These are phyloP conservation scores for Tinamus major DNA, from an alignment of 2,797 vertebrate genomes.

Conservation along the genomic window DNA sequence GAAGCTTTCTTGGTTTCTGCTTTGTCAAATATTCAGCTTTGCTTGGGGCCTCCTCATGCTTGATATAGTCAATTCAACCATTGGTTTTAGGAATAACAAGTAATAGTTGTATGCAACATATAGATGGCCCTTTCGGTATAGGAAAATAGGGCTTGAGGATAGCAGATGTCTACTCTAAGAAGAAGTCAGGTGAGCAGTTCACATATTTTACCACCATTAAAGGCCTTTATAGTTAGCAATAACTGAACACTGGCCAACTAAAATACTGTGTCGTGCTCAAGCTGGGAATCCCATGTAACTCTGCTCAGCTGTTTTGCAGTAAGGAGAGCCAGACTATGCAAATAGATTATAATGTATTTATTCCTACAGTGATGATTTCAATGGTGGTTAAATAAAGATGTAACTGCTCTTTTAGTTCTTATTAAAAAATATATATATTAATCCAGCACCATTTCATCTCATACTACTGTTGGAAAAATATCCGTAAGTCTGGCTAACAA, in stretches of 20 bases:
- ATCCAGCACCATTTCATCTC: slow-evolving; percentile 28
- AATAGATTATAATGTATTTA: not conserved
- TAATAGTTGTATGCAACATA: not conserved
- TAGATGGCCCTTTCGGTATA: accelerated
- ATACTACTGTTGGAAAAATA: slow-evolving; percentile 25
- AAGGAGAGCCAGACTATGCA: not conserved
- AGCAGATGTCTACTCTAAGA: not conserved
- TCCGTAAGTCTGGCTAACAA: not conserved
- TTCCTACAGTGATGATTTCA: not conserved
- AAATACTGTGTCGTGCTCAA: not conserved
- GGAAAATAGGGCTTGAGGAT: not conserved
- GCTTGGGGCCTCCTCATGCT: not conserved
- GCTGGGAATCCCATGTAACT: not conserved
- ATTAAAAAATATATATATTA: not conserved
- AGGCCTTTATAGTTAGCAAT: not conserved
- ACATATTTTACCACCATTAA: not conserved
- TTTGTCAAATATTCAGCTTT: not conserved
- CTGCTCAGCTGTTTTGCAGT: not conserved
- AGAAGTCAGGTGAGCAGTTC: not conserved
- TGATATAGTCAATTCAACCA: not conserved
- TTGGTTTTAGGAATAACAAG: not conserved
- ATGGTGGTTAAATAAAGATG: not conserved
- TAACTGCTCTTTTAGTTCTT: not conserved
- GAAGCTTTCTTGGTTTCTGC: not conserved
- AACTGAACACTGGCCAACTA: not conserved